Evolutionary conservation across 2,888 invertebrate species (phyloP), one percentile per base, ranked within the genome.

Genomic region (Cerastoderma edule): DNA sequence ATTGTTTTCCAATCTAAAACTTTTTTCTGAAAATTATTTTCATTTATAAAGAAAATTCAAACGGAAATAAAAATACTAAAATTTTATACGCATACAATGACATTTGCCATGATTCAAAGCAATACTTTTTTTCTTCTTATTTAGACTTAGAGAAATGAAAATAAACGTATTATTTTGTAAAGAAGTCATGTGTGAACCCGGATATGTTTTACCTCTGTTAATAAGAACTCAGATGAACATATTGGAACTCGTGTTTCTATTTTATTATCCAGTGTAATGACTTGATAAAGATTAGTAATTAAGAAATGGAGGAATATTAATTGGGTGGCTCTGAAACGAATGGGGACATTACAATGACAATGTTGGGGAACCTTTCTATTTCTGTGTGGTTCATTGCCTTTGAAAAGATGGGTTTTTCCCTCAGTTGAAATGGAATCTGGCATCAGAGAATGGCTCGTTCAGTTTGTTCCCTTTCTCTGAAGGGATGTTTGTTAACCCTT

Each of bases 271-370:
- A 39, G 60, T 60, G 60, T 60, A 60, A 60, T 60, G 60, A 60
- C 24, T 60, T 60, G 60, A 39, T 60, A 60, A 60, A 60, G 39
- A 60, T 60, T 60, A n/a, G 24, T 60, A 60, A 60, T 60, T 60
- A 60, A 60, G 24, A 35, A 60, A 60, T 66, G 66, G 66, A 30
- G 66, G 50, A 65, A 66, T 32, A 48, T 50, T 66, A 66, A 66
- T 66, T 66, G 66, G 66, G 50, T 66, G 66, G 50, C 66, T 66
- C 50, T 13, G 50, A 32, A 50, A 32, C 50, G 33, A 50, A 50
- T 66, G 30, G 66, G 5, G 27, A 50, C 32, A 66, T 66, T 66
- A 66, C 50, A 39, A 6, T n/a, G 60, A 60, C 60, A 60, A 33
- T 60, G 60, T 60, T 60, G 8, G 35, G 13, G 39, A 60, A 60